Evolutionary conservation across 2,888 invertebrate genomes (phyloP), one percentile per base, ranked within the genome.

Genomic region (Hyppa rectilinea): DNA sequence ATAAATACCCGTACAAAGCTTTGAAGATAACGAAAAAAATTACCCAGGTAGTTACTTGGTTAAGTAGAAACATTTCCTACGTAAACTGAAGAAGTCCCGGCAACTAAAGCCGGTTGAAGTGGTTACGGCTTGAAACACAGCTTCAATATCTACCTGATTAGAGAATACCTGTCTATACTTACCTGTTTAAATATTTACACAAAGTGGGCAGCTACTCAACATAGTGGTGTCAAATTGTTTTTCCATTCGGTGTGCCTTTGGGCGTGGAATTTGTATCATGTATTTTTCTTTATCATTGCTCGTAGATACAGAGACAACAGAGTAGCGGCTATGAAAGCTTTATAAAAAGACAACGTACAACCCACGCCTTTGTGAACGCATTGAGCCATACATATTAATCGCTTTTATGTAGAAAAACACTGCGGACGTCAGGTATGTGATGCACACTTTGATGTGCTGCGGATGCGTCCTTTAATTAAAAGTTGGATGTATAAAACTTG

Each of bases 311-410:
- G 63, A 62, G 71, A 62, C 56, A 58, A 62, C 50, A 52, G 70
- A 50, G 61, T 58, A 85, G 84, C 75, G 76, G 78, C 72, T 83
- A 85, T 88, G 84, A 86, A 87, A 86, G 89, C 88, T 90, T 89
- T 91, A 91, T 92, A 91, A 93, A 92, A 91, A 90, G 89, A 86
- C 85, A 81, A 77, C 83, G 71, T 66, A 81, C 66, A 71, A 73
- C 84, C 73, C 74, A 80, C 80, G 88, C 92, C 93, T 94, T 93
- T 93, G 92, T 92, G 88, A 75, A 88, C 82, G 91, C 92, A 91
- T 88, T 90, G 88, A 90, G 86, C 87, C 91, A 85, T 89, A 87
- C 87, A 85, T 68, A 90, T 89, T 92, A 92, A 92, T 92, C 88
- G 89, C 86, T 87, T 89, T 90, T 87, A 89, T 87, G 82, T 87